Base-by-base conservation (phyloP, 2,888 invertebrate species). In the Ernsta delagoae region DNA sequence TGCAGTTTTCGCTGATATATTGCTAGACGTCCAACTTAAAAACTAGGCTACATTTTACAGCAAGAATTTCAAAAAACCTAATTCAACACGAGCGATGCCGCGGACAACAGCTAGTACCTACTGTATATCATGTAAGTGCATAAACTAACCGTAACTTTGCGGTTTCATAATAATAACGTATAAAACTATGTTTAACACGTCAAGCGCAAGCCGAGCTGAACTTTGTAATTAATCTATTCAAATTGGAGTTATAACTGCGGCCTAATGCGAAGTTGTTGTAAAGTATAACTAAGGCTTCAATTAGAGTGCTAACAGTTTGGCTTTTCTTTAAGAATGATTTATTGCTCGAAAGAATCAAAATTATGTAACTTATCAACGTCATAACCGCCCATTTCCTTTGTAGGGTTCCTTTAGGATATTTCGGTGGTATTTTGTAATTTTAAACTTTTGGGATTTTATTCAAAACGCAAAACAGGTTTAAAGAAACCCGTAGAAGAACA, bases 321-420 rank as follows among this genome's bases (percentile, higher is more conserved):
- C 59, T 54, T 60, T 66, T 66, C 66, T 60, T 41, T 41, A 24
- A 60, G 45, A 67, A 61, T 67, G 67, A 67, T 67, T 67, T 67
- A 67, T 67, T 43, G 39, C 48, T 59, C n/a, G 45, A 31, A 56
- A 61, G 61, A 56, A 67, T 67, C 48, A 61, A 67, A 57, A 61
- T 67, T 67, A 67, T 56, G 53, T 61, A 67, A 67, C 56, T 61
- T 67, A 61, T 61, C 62, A 62, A 45, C 54, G 54, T 65, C 43
- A 60, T 36, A n/a, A 41, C 41, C 11, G 60, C 0, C 3, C 59
- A 31, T 39, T 54, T 60, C 59, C 31, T 43, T 63, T 54, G 39
- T 54, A 54, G 54, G 63, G 63, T 53, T 53, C 53, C 16, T 16
- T 8, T 6, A 53, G 3, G 53, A 24, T 9, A 53, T 24, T 53